Conservation (phyloP, 2,113 vertebrate species). For the Clarias macrocephalus region DNA sequence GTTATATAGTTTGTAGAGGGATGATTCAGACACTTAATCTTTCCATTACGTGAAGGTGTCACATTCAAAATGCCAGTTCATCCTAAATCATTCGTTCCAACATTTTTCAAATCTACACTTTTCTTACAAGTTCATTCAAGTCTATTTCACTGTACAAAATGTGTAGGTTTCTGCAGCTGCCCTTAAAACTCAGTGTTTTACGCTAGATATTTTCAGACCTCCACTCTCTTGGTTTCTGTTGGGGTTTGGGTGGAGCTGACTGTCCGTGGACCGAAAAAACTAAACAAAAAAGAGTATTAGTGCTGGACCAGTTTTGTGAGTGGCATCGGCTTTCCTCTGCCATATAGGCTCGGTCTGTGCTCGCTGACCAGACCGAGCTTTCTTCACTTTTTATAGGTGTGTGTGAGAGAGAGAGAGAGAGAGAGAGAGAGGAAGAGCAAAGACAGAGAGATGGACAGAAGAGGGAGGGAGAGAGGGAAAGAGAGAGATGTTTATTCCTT, state of each 20-base stretch:
- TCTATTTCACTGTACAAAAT: too few relatives aligned
- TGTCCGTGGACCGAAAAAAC: neutral
- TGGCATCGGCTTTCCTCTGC: neutral
- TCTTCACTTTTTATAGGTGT: slow-evolving; percentile 6
- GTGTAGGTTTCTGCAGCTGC: too few relatives aligned
- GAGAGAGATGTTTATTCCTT: neutral
- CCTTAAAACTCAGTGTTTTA: too few relatives aligned
- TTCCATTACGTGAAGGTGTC: too few relatives aligned
- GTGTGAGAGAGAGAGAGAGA: neutral
- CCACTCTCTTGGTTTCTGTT: neutral
- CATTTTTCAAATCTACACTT: too few relatives aligned
- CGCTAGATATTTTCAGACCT: neutral
- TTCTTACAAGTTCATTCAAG: too few relatives aligned
- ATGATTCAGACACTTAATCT: too few relatives aligned
- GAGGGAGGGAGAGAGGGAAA: neutral
- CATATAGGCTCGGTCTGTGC: neutral
- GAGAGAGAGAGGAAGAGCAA: neutral
- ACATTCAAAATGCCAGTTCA: too few relatives aligned
- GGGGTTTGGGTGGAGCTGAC: neutral
- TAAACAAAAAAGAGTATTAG: neutral
- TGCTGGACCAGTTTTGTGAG: neutral
- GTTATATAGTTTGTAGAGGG: too few relatives aligned
- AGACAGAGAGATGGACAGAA: neutral
- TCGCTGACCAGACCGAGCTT: slow-evolving; percentile 4
- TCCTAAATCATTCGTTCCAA: too few relatives aligned